Evolutionary conservation across 2,113 vertebrate species (phyloP).

Genomic region (Ranitomeya imitator): DNA sequence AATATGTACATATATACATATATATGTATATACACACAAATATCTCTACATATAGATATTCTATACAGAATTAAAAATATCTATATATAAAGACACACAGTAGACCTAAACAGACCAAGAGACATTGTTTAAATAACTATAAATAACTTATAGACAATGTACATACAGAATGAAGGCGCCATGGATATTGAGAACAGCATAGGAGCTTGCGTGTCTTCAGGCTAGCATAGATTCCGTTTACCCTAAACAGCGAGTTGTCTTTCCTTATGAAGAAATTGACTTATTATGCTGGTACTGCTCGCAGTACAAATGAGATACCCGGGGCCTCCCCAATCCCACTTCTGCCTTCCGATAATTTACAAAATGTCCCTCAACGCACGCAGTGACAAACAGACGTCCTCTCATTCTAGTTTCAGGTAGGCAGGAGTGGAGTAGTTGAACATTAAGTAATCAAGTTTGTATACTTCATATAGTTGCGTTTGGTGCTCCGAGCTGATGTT

Average conservation of each 20-base stretch:
- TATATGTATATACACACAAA: slow-evolving; percentile 39
- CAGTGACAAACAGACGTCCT: slow-evolving; percentile 73
- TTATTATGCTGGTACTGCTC: slow-evolving; percentile 87
- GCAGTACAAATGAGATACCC: slow-evolving; percentile 82
- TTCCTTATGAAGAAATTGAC: slow-evolving; percentile 83
- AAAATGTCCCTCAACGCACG: slow-evolving; percentile 81
- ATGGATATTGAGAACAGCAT: slow-evolving; percentile 70
- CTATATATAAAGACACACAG: slow-evolving; percentile 44
- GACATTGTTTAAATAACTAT: slow-evolving; percentile 79
- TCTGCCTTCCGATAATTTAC: slow-evolving; percentile 76
- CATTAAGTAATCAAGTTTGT: slow-evolving; percentile 98
- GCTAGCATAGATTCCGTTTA: slow-evolving; percentile 65
- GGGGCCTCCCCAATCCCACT: slow-evolving; percentile 6
- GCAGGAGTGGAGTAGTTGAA: slow-evolving; percentile 97
- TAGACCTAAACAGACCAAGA: slow-evolving; percentile 61
- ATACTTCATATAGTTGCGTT: slow-evolving; percentile 90
- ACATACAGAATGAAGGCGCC: slow-evolving; percentile 67
- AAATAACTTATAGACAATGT: slow-evolving; percentile 77
- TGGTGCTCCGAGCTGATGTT: slow-evolving; percentile 94
- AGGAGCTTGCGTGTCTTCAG: slow-evolving; percentile 64
- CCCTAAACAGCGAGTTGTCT: slow-evolving; percentile 70
- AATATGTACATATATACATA: slow-evolving; percentile 52
- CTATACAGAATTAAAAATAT: slow-evolving; percentile 1
- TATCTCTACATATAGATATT: slow-evolving; percentile 38
- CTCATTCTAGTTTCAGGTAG: slow-evolving; percentile 92